These are phyloP conservation scores for Athalia cordata DNA, from an alignment of 2,888 invertebrate genomes.

Conservation along the genomic window DNA sequence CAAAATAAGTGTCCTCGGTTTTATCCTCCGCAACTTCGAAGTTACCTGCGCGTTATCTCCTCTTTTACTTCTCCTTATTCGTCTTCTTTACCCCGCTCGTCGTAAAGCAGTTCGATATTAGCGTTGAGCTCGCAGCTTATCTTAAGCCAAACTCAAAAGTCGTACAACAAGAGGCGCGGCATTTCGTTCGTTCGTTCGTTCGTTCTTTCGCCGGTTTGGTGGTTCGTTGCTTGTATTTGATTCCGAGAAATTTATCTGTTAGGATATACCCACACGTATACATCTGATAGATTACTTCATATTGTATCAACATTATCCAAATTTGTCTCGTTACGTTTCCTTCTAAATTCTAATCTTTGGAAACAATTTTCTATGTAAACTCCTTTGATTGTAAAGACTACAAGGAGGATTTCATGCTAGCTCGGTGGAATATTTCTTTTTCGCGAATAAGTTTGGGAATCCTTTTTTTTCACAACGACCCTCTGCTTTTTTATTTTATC, in stretches of 20 bases:
- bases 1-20: slow-evolving; percentile 36
- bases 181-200: neutral
- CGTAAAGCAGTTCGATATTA: slow-evolving; percentile 42
- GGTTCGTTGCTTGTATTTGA: neutral
- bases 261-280: neutral
- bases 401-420: no score
- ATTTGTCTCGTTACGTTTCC: no score
- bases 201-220: neutral
- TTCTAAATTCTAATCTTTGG: no score
- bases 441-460: no score
- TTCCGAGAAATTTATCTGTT: neutral
- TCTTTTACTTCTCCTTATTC: slow-evolving; percentile 21
- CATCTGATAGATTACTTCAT: neutral
- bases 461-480: no score
- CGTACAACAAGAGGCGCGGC: slow-evolving; percentile 17
- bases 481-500: neutral
- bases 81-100: neutral
- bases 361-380: no score
- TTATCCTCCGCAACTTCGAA: slow-evolving; percentile 28
- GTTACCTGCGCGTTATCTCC: slow-evolving; percentile 34
- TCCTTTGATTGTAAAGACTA: no score
- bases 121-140: slow-evolving; percentile 31
- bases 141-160: slow-evolving; percentile 28
- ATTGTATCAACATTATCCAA: no score
- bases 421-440: no score